phyloP scores from a whole-genome alignment of 2,888 invertebrate genomes.

The Drosophila longiperda region DNA sequence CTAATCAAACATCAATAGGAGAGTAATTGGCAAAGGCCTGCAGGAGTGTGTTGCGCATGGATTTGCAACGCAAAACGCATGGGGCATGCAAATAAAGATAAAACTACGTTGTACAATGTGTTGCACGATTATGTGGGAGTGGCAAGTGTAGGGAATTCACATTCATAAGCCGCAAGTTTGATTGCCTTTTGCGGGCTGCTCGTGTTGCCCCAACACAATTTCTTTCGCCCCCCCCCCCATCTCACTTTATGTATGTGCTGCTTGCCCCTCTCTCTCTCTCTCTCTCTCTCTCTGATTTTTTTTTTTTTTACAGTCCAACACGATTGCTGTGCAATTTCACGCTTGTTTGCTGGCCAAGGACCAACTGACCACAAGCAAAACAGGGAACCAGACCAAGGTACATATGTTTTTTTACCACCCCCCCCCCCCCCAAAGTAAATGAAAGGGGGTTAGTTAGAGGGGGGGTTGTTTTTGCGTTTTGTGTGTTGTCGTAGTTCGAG shows the following conservation, averaged over 20 bases:
- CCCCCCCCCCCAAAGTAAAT: background rate
- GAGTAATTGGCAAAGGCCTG: constrained; percentile 51
- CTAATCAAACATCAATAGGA: constrained; percentile 64
- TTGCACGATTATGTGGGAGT: background rate
- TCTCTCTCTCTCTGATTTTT: background rate
- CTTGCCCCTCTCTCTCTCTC: constrained; percentile 1
- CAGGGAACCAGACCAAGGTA: constrained; percentile 16
- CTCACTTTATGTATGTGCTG: background rate
- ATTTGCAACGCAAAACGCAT: constrained; percentile 31
- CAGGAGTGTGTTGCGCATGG: constrained; percentile 6
- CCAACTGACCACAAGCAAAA: constrained; percentile 71
- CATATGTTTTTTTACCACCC: background rate
- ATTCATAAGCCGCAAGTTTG: constrained; percentile 70
- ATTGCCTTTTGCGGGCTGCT: constrained; percentile 63
- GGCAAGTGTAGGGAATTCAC: constrained; percentile 7
- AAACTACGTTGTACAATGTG: background rate
- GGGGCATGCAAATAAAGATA: constrained; percentile 33
- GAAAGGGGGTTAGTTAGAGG: background rate
- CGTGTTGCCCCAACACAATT: constrained; percentile 8
- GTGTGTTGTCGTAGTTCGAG: constrained; percentile 21
- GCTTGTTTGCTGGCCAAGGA: constrained; percentile 73
- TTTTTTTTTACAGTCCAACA: constrained; percentile 36
- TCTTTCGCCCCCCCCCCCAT: constrained; percentile 9
- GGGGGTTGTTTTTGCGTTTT: background rate
- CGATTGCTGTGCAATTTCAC: constrained; percentile 75